Evolutionary conservation across 1,140 invertebrate species (phyloP).

Genomic region (Rhagoletis zephyria): DNA sequence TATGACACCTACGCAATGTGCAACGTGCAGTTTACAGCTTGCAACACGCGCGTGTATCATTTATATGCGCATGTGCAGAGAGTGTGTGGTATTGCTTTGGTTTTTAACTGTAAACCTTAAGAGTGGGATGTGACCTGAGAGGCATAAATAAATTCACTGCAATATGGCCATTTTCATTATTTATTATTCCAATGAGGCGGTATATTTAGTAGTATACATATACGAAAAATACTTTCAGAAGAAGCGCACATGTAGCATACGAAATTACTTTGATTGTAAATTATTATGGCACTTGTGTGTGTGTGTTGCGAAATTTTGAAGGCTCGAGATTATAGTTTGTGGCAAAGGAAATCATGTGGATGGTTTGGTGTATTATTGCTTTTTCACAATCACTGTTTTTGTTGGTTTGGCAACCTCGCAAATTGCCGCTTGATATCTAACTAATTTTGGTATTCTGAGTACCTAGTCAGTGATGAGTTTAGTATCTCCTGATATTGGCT

Average conservation of each 20-base stretch:
- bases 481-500: too few species aligned
- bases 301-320: neutral
- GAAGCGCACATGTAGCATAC: neutral
- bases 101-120: neutral
- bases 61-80: neutral
- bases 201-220: neutral
- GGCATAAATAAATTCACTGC: slow-evolving; percentile 16
- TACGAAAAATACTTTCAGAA: neutral
- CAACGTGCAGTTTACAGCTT: slow-evolving; percentile 31
- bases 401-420: too few species aligned
- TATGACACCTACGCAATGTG: slow-evolving; percentile 44
- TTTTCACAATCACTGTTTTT: too few species aligned
- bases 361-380: too few species aligned
- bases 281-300: neutral
- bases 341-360: too few species aligned
- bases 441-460: too few species aligned
- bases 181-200: slow-evolving; percentile 30
- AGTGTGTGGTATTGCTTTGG: neutral
- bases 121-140: slow-evolving; percentile 30
- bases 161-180: slow-evolving; percentile 10
- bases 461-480: too few species aligned
- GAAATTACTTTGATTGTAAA: neutral
- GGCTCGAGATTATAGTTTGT: neutral
- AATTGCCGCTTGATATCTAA: too few species aligned
- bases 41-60: neutral